Evolutionary conservation across 2,888 invertebrate genomes (phyloP).

Genomic region (Hypena proboscidalis): DNA sequence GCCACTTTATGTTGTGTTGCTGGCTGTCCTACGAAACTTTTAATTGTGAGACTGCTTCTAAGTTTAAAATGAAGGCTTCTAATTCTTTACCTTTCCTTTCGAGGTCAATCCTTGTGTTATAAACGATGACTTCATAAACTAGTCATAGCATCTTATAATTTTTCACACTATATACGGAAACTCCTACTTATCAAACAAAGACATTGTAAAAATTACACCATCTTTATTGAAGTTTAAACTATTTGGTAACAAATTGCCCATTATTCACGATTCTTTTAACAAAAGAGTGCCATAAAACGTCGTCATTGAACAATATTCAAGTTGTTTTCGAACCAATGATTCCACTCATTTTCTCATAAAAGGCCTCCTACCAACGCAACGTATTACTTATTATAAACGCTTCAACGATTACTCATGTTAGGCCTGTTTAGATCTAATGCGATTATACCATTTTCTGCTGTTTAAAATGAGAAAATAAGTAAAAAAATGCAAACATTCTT

Average conservation of each 20-base stretch:
- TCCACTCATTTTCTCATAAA: constrained; percentile 60
- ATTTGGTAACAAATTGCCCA: constrained; percentile 2
- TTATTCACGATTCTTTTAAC: constrained; percentile 24
- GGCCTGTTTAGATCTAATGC: constrained; percentile 46
- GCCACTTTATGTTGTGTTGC: no score
- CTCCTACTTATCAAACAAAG: no score
- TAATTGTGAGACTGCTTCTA: no score
- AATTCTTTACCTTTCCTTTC: no score
- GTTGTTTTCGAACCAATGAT: constrained; percentile 55
- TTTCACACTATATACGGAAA: no score
- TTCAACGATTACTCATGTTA: constrained; percentile 56
- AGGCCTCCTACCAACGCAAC: constrained; percentile 50
- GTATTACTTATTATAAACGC: constrained; percentile 54
- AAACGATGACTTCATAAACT: no score
- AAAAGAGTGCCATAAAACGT: constrained; percentile 34
- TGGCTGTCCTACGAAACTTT: no score
- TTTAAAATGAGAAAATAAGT: neutral
- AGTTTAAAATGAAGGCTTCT: no score
- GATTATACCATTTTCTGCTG: constrained; percentile 30
- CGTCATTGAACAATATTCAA: constrained; percentile 49
- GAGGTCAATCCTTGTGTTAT: no score
- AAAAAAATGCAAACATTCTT: no score
- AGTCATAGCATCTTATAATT: no score
- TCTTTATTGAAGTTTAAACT: neutral
- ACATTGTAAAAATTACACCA: constrained; percentile 1